Conservation (phyloP, 2,113 vertebrate species). For the Xiphophorus hellerii region DNA sequence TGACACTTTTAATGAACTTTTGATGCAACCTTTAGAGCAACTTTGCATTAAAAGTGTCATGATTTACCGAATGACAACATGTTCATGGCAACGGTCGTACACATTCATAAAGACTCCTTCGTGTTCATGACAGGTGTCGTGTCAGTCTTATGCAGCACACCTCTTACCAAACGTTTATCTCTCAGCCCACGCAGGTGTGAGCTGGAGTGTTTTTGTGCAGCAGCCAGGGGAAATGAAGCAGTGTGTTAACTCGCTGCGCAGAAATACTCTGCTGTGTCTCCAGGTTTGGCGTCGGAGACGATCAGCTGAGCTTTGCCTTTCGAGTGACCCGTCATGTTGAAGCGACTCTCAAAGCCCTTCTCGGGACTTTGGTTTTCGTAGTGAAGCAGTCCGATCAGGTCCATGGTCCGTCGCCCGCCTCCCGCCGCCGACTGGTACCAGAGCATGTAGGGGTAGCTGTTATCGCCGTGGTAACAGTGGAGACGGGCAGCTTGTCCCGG, state of each 20-base stretch:
- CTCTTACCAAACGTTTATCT: not conserved
- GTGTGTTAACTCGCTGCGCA: slow-evolving; percentile 44
- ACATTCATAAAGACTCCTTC: too few relatives aligned
- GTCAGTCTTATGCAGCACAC: too few relatives aligned
- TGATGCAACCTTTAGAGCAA: too few relatives aligned
- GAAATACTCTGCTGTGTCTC: slow-evolving; percentile 46
- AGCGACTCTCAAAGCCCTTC: slow-evolving; percentile 9
- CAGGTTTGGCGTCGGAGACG: not conserved
- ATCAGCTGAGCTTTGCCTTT: slow-evolving; percentile 15
- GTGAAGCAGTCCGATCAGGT: slow-evolving; percentile 41
- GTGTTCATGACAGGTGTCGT: too few relatives aligned
- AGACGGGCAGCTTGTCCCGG: slow-evolving; percentile 5
- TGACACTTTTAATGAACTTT: too few relatives aligned
- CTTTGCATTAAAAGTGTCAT: too few relatives aligned
- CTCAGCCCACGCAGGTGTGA: slow-evolving; percentile 28
- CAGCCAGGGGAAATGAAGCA: slow-evolving; percentile 13
- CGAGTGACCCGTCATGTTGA: slow-evolving; percentile 36
- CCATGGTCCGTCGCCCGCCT: slow-evolving; percentile 7
- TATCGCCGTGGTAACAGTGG: slow-evolving; percentile 42
- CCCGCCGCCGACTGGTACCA: slow-evolving; percentile 43
- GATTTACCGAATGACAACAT: too few relatives aligned
- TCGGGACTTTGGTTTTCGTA: slow-evolving; percentile 21
- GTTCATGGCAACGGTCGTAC: too few relatives aligned
- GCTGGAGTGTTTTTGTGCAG: slow-evolving; percentile 45
- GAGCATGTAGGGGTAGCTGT: slow-evolving; percentile 42